Evolutionary conservation across 2,797 vertebrate genomes (phyloP).

Genomic region (Mareca strepera): DNA sequence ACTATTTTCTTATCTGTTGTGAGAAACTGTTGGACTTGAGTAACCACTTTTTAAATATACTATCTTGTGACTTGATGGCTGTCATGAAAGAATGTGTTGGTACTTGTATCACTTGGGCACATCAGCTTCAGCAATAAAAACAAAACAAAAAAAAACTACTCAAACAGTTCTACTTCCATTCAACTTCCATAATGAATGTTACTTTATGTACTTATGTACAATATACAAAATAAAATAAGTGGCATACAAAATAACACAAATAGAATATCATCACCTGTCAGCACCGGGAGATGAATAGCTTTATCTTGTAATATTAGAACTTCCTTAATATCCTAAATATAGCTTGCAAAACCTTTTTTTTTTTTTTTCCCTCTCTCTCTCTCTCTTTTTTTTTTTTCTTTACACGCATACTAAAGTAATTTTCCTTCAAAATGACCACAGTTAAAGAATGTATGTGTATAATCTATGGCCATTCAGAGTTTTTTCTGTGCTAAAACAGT

Average conservation of each 20-base stretch:
- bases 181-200: background rate
- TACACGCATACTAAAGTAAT: background rate
- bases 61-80: slow-evolving; percentile 15
- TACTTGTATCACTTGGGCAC: background rate
- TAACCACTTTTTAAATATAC: background rate
- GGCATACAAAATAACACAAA: background rate
- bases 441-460: background rate
- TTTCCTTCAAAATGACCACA: background rate
- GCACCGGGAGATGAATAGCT: background rate
- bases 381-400: background rate
- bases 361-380: background rate
- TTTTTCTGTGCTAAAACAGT: background rate
- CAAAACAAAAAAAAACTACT: background rate
- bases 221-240: background rate
- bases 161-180: background rate
- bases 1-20: slow-evolving; percentile 1
- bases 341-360: background rate
- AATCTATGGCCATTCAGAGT: background rate
- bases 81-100: slow-evolving; percentile 34
- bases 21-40: background rate
- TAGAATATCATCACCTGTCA: background rate
- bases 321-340: slow-evolving; percentile 8
- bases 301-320: background rate
- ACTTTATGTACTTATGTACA: background rate
- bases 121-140: background rate